Evolutionary conservation across 2,888 invertebrate species (phyloP), one percentile per base, ranked within the genome.

Genomic region (Nymphalis c-album): DNA sequence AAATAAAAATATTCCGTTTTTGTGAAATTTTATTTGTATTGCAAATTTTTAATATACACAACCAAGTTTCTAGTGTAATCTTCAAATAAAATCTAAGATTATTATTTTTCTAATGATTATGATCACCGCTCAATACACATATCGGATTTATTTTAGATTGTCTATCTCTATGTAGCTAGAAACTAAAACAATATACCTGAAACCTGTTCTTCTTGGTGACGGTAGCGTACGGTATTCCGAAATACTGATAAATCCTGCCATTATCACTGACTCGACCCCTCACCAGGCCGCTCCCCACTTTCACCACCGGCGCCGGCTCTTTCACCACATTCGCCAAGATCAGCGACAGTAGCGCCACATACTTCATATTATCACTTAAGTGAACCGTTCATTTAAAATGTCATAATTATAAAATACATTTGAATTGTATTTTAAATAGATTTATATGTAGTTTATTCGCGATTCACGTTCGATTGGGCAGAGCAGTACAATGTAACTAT

Each of bases 141-240:
- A 2, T 13, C 3, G 2, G 3, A 10, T 13, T 13, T 13, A 13
- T 40, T 40, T 40, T 40, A 13, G 13, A 40, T 40, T 40, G 13
- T 13, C 4, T 13, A 40, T 3, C 13, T 13, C 4, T 13, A 13
- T 13, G 5, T 31, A 3, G 22, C 26, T 53, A 26, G 26, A 26
- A 26, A 53, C 17, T 26, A 16, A 53, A 60, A 46, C 31, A 55
- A 58, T 60, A 75, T 58, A 90, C 91, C 88, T 86, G 85, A 73
- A 91, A 92, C 16, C 91, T 77, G 63, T 91, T 92, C 1, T 69
- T 78, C 1, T 82, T 80, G 51, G 84, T 78, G 26, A 91, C 91
- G 0, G 81, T 83, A 1, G 82, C 91, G 67, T 92, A 92, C 0
- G 91, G 91, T 58, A 92, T 85, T 1, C 91, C 91, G 61, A 87